Conservation (phyloP, 2,797 vertebrate genomes). For the Chelonia mydas region DNA sequence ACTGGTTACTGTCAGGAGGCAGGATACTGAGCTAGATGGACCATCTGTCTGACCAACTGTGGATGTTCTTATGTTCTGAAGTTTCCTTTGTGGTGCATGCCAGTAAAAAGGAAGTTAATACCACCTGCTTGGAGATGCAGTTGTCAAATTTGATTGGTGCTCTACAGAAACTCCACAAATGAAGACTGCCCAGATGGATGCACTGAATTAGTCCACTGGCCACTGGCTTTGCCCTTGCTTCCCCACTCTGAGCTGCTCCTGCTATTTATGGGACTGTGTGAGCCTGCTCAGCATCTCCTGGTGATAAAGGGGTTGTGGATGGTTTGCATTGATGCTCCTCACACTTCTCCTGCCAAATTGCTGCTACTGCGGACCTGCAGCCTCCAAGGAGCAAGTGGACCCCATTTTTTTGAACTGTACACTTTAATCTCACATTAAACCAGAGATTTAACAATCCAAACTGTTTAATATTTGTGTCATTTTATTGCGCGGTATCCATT, state of each 20-base stretch:
- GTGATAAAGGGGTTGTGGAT: not conserved
- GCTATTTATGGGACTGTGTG: rapidly evolving
- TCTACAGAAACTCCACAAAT: not conserved
- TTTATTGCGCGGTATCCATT: conserved; percentile 47
- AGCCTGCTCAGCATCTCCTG: not conserved
- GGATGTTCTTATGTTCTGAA: rapidly evolving
- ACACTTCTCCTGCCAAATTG: not conserved
- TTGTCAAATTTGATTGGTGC: not conserved
- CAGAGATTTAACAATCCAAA: not conserved
- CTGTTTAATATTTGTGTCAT: conserved; percentile 38
- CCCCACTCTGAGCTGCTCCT: not conserved
- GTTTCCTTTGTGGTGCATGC: conserved; percentile 16
- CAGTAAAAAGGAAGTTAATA: not conserved
- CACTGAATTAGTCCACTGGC: rapidly evolving
- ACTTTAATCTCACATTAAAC: not conserved
- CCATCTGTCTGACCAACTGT: too few relatives aligned
- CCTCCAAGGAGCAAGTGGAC: not conserved
- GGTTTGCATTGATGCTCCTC: not conserved
- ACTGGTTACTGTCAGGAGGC: too few relatives aligned
- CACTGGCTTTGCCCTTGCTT: not conserved
- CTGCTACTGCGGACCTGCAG: not conserved
- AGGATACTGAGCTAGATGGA: too few relatives aligned
- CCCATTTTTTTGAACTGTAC: not conserved
- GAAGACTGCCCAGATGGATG: not conserved
- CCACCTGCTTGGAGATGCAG: not conserved